Conservation (phyloP, 2,888 invertebrate species). For the Brachyopa scutellaris region DNA sequence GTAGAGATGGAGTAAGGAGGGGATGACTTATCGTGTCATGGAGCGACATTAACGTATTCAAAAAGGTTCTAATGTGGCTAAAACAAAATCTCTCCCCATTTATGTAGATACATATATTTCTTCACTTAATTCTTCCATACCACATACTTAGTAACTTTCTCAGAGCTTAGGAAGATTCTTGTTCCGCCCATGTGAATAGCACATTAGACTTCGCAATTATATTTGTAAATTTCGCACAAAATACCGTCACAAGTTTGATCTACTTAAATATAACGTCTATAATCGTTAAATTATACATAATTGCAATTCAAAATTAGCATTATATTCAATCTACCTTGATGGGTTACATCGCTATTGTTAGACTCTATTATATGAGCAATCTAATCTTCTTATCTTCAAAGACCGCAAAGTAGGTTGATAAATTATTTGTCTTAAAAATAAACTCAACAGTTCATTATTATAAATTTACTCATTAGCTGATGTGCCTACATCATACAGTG, state of each 20-base stretch:
- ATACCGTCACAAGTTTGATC: not conserved
- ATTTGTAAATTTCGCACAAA: constrained; percentile 10
- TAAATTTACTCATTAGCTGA: constrained; percentile 1
- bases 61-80: no score
- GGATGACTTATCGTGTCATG: no score
- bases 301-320: not conserved
- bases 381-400: not conserved
- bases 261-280: not conserved
- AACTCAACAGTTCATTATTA: not conserved
- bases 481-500: no score
- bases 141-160: not conserved
- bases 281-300: constrained; percentile 10
- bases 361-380: not conserved
- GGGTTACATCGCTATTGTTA: not conserved
- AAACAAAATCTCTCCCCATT: no score
- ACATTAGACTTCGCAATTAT: not conserved
- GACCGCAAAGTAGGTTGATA: not conserved
- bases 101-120: no score
- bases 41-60: no score
- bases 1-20: no score
- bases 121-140: not conserved
- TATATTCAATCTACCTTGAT: no score
- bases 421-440: no score
- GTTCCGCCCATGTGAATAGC: constrained; percentile 27
- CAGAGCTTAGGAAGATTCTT: not conserved